A percentile compares a stretch with the other conserved stretches of the same genome.
These are phyloP conservation scores for Shargacucullia verbasci DNA, from an alignment of 2,888 invertebrate genomes.

Conservation along the genomic window DNA sequence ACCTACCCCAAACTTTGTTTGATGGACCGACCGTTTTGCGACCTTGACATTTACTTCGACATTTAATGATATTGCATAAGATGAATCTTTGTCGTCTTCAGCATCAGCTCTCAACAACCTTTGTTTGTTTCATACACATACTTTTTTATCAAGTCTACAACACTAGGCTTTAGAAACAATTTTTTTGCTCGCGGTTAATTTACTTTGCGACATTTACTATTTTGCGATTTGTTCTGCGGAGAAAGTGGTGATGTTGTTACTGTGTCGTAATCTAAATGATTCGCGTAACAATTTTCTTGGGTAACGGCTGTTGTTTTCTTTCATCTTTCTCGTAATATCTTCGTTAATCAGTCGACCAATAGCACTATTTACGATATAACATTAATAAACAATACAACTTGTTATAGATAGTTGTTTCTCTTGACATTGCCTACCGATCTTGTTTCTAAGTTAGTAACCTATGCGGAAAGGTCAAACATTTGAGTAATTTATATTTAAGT, in stretches of 20 bases:
- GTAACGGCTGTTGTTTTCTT: conserved; percentile 40
- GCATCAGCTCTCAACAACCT: no score
- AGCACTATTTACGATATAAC: conserved; percentile 21
- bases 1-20: conserved; percentile 44
- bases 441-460: background rate
- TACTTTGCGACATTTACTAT: conserved; percentile 56
- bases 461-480: conserved; percentile 51
- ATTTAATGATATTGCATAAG: conserved; percentile 36
- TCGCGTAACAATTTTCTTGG: conserved; percentile 51
- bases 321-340: conserved; percentile 42
- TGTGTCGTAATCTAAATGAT: conserved; percentile 65
- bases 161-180: conserved; percentile 23
- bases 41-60: conserved; percentile 58
- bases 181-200: conserved; percentile 49
- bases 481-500: conserved; percentile 46
- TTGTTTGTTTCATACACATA: no score
- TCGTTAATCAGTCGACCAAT: conserved; percentile 26
- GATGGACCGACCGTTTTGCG: conserved; percentile 56
- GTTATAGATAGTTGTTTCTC: conserved; percentile 51
- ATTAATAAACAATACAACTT: conserved; percentile 26
- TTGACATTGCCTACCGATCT: conserved; percentile 44
- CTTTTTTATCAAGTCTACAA: background rate
- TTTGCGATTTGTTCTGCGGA: conserved; percentile 65
- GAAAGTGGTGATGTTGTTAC: conserved; percentile 69
- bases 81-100: no score